A percentile compares a stretch with the other conserved stretches of the same genome.
Conservation (phyloP, 2,888 invertebrate genomes). For the Trachelus tabidus region DNA sequence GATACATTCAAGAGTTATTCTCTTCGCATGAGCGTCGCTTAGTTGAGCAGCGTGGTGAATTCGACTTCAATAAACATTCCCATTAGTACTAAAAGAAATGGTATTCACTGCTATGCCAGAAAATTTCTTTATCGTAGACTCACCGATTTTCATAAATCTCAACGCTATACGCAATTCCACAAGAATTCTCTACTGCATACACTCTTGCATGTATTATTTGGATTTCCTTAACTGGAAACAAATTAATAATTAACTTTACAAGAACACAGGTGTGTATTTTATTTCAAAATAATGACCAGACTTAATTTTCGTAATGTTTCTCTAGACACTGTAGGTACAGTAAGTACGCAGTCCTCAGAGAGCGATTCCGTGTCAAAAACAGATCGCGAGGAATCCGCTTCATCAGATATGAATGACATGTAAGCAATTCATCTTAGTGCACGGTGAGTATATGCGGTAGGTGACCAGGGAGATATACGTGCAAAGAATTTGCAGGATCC, state of each 20-base stretch:
- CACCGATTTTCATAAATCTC: neutral
- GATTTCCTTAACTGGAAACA: neutral
- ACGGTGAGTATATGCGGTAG: slow-evolving; percentile 16
- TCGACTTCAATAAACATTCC: neutral
- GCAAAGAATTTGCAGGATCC: slow-evolving; percentile 39
- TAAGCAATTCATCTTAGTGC: slow-evolving; percentile 21
- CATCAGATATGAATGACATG: neutral
- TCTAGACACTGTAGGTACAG: too few relatives aligned
- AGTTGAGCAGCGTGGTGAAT: neutral
- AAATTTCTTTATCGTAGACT: neutral
- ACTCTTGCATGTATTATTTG: neutral
- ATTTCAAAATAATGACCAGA: neutral
- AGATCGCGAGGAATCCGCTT: neutral
- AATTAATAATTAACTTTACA: neutral
- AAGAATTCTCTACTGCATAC: neutral
- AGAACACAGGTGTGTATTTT: neutral
- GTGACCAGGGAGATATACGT: slow-evolving; percentile 41
- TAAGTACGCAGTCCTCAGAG: neutral
- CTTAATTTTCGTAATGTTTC: too few relatives aligned
- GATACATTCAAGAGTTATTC: neutral
- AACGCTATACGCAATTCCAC: neutral
- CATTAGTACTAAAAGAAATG: neutral
- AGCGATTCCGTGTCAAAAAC: neutral
- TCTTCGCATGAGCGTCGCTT: neutral
- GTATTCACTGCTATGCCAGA: neutral